A percentile compares a stretch with the other conserved stretches of the same genome.
Evolutionary conservation across 2,113 vertebrate genomes (phyloP).

Genomic region (Chloropsis hardwickii): DNA sequence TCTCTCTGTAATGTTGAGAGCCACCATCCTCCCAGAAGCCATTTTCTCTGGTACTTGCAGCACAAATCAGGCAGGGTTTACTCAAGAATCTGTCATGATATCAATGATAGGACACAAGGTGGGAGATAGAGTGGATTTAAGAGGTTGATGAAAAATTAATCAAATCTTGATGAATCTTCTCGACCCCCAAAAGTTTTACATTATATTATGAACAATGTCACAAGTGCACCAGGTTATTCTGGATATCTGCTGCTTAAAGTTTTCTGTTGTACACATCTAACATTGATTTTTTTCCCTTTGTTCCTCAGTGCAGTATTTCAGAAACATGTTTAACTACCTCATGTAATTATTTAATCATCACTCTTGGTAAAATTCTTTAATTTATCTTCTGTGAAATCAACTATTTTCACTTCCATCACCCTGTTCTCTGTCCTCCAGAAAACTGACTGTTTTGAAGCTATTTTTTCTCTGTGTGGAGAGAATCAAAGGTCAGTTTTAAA

Average conservation of each 20-base stretch:
- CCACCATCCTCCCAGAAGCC: neutral
- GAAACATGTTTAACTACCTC: neutral
- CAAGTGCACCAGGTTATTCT: neutral
- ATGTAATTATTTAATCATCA: neutral
- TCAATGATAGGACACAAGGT: neutral
- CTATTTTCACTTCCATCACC: neutral
- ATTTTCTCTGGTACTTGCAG: neutral
- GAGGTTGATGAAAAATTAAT: neutral
- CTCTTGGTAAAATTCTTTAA: neutral
- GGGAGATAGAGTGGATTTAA: neutral
- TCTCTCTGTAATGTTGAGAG: neutral
- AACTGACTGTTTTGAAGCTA: neutral
- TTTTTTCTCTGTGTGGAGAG: neutral
- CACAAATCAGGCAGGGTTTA: neutral
- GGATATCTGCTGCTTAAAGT: neutral
- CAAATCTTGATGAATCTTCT: neutral
- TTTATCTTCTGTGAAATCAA: neutral
- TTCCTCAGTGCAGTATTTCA: neutral
- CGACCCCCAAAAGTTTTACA: accelerated
- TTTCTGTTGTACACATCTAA: neutral
- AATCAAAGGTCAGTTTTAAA: neutral
- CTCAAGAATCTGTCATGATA: neutral
- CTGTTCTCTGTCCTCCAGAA: neutral
- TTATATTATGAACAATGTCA: neutral
- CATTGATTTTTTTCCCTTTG: neutral